Conservation (phyloP, 2,113 vertebrate genomes). For the Forbesichthys papilliferus region DNA sequence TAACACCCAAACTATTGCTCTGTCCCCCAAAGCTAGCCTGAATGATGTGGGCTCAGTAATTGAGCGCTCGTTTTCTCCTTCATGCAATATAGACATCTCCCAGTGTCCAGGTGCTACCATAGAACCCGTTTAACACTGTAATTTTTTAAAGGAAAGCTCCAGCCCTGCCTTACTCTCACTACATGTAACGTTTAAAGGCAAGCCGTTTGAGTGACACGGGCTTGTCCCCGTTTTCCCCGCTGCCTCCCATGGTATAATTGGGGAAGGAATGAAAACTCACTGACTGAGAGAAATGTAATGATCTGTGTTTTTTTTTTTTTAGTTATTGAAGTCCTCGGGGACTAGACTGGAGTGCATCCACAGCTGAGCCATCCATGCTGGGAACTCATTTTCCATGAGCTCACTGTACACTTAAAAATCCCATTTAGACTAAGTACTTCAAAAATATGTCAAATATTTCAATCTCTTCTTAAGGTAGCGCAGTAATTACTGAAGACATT, state of each 20-base stretch:
- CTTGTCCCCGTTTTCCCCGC: not conserved
- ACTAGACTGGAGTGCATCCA: not conserved
- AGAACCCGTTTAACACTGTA: too few relatives aligned
- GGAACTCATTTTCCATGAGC: not conserved
- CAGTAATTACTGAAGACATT: not conserved
- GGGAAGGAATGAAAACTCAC: not conserved
- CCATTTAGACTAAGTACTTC: not conserved
- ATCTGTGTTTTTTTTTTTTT: not conserved
- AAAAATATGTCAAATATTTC: not conserved
- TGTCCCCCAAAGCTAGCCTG: too few relatives aligned
- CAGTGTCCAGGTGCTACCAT: too few relatives aligned
- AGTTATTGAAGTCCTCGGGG: not conserved
- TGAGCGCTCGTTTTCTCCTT: too few relatives aligned
- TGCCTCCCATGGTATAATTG: conserved; percentile 2
- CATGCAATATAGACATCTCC: too few relatives aligned
- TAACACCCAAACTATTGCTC: too few relatives aligned
- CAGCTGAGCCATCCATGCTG: not conserved
- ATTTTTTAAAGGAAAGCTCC: not conserved
- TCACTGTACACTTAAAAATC: not conserved
- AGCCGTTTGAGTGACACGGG: not conserved
- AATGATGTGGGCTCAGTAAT: too few relatives aligned
- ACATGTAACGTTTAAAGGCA: not conserved
- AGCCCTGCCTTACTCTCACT: not conserved
- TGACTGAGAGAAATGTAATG: not conserved
- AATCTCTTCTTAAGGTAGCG: not conserved